phyloP scores from a whole-genome alignment of 2,113 vertebrate species.

The Pygoscelis adeliae region DNA sequence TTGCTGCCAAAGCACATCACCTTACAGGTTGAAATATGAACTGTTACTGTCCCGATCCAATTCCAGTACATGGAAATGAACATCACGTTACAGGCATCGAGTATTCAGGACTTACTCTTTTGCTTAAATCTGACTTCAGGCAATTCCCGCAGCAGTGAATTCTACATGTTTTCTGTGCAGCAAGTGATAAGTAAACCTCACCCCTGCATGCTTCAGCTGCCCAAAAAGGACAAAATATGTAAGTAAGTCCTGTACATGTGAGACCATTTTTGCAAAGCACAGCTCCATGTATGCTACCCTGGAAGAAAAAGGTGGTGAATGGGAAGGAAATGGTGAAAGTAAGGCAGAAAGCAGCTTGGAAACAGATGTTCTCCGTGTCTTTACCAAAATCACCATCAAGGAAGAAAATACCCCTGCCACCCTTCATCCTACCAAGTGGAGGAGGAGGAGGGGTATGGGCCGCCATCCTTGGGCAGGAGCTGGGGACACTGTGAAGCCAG shows the following conservation, averaged over 20 bases:
- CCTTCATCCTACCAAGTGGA: neutral
- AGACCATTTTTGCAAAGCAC: neutral
- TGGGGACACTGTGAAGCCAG: neutral
- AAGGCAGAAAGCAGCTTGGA: neutral
- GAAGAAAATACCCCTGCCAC: neutral
- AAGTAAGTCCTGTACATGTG: neutral
- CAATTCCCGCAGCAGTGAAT: neutral
- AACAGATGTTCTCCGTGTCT: accelerated
- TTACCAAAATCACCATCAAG: neutral
- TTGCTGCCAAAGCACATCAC: neutral
- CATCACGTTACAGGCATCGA: neutral
- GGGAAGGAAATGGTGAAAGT: neutral
- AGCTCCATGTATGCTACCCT: neutral
- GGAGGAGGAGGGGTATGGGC: neutral
- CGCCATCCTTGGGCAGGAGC: neutral
- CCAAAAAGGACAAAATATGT: neutral
- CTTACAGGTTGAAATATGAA: neutral
- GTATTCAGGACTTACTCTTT: neutral
- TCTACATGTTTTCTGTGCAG: neutral
- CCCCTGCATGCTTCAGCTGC: neutral
- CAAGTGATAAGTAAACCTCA: neutral
- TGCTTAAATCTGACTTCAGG: neutral
- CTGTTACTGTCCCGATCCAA: neutral
- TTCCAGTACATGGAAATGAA: neutral
- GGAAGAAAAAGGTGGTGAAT: neutral